Base-by-base conservation (phyloP, 2,888 invertebrate genomes). In the Schizotus pectinicornis region DNA sequence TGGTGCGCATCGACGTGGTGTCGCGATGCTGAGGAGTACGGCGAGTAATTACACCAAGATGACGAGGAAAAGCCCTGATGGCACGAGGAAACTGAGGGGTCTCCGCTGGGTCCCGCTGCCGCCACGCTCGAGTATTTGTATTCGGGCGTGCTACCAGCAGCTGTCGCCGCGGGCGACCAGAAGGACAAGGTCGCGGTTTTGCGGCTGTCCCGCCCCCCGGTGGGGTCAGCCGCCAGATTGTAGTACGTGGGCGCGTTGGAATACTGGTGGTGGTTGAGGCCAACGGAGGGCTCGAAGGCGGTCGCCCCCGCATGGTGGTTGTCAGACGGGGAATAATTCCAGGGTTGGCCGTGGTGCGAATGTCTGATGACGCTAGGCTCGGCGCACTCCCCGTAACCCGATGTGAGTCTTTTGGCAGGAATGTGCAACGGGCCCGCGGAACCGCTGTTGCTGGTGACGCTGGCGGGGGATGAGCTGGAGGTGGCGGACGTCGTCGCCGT, bases 371-470 rank as follows among this genome's bases (percentile, higher is more conserved):
- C 91, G 41, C 90, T 88, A 48, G 87, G 85, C 74, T 85, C 86
- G 58, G 84, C 84, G 72, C 75, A 81, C 67, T 77, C 81, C 62
- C 82, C 85, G 69, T 81, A 81, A 68, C 79, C 83, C 56, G 84
- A 79, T 22, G 82, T 81, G 56, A 85, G 81, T 75, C 93, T 85
- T 81, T 94, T 94, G 74, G 94, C 94, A 67, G 94, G 94, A 81
- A 94, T 94, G 83, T 94, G 94, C 64, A 94, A 84, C 59, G 90
- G 90, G 63, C 91, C 92, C 60, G 88, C 87, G 59, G 89, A 86
- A 77, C 87, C 88, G 76, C 88, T 84, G 78, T 85, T 85, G 74
- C 84, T 85, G 71, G 84, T 84, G 70, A 84, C 84, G 72, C 84
- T 84, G 68, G 84, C 84, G 74, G 84, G 84, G 72, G 84, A 83